Conservation (phyloP, 2,888 invertebrate species). For the Aethes cnicana region DNA sequence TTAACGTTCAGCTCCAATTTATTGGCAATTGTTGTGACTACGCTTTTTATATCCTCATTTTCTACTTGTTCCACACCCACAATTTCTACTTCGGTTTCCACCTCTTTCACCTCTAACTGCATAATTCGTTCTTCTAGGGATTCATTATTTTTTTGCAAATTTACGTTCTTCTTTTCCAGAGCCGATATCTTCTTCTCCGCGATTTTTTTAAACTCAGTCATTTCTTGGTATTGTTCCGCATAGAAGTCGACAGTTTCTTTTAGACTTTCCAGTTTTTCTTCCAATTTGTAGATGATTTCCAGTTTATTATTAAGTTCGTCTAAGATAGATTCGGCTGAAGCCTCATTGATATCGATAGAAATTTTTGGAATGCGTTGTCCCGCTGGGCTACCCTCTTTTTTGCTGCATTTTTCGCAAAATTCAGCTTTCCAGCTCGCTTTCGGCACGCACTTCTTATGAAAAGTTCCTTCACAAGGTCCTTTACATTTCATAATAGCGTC, state of each 20-base stretch:
- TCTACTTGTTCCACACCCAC: not conserved
- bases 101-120: too few species aligned
- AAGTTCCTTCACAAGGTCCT: not conserved
- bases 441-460: not conserved
- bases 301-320: not conserved
- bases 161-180: not conserved
- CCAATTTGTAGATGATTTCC: not conserved
- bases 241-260: not conserved
- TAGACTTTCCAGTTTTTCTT: not conserved
- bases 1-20: not conserved
- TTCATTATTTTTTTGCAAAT: constrained; percentile 1
- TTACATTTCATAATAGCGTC: not conserved
- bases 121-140: too few species aligned
- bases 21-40: not conserved
- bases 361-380: not conserved
- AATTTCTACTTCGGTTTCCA: not conserved
- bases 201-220: too few species aligned
- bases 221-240: not conserved
- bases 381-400: not conserved
- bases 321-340: not conserved
- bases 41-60: not conserved
- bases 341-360: not conserved
- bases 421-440: not conserved
- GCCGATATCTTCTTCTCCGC: not conserved
- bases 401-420: not conserved